Conservation (phyloP, 2,797 vertebrate species). For the Gorsachius magnificus region DNA sequence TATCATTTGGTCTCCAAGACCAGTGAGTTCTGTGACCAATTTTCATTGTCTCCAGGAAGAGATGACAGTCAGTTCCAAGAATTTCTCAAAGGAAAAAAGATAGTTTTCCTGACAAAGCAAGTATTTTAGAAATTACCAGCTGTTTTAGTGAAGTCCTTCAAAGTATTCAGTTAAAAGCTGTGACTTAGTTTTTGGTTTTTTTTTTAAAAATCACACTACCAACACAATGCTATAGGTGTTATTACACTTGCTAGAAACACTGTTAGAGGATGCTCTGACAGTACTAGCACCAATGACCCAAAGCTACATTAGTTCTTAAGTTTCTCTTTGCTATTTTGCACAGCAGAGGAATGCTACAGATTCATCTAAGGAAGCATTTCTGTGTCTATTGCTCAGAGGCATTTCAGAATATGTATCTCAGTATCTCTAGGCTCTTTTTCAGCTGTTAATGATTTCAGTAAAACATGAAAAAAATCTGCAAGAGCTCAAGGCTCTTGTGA, state of each 20-base stretch:
- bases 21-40: background rate
- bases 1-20: background rate
- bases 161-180: background rate
- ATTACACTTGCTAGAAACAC: background rate
- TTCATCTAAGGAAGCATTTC: background rate
- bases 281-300: background rate
- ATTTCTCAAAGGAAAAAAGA: background rate
- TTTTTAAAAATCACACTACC: background rate
- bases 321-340: background rate
- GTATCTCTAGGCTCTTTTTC: background rate
- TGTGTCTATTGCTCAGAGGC: background rate
- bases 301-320: background rate
- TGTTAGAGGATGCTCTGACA: background rate
- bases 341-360: background rate
- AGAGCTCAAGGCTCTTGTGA: conserved; percentile 46
- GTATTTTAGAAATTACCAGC: background rate
- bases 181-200: background rate
- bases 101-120: background rate
- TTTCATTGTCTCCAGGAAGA: background rate
- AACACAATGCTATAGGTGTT: background rate
- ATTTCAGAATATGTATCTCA: background rate
- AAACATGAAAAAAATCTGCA: conserved; percentile 29
- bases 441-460: conserved; percentile 20
- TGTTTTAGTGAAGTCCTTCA: background rate
- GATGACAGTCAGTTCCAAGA: background rate